These are phyloP conservation scores for Loris lydekkerianus DNA, from an alignment of 2,797 vertebrate genomes.

Conservation along the genomic window DNA sequence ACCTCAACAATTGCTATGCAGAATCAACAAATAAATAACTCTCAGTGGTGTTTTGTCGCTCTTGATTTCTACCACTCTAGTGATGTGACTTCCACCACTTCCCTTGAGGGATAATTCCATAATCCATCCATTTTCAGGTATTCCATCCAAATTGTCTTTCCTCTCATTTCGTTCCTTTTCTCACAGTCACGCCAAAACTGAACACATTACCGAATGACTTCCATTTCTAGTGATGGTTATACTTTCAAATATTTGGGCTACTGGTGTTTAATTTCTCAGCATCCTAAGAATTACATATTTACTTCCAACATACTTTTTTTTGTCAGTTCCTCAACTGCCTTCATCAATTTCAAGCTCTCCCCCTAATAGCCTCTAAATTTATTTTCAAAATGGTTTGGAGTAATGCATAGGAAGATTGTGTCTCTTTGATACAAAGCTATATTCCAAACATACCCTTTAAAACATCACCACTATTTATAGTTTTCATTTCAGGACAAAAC, in stretches of 20 bases:
- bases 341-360: slow-evolving; percentile 19
- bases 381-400: slow-evolving; percentile 22
- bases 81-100: slow-evolving; percentile 22
- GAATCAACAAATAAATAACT: slow-evolving; percentile 66
- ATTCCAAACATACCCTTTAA: neutral
- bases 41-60: slow-evolving; percentile 57
- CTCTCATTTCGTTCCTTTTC: slow-evolving; percentile 5
- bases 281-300: slow-evolving; percentile 11
- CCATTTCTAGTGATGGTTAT: neutral
- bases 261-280: slow-evolving; percentile 19
- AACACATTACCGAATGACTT: slow-evolving; percentile 18
- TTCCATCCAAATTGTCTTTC: neutral
- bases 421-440: neutral
- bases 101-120: slow-evolving; percentile 41
- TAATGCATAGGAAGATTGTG: neutral
- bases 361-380: neutral
- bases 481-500: neutral
- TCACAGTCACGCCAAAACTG: neutral
- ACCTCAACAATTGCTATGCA: slow-evolving; percentile 51
- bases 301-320: neutral
- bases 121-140: slow-evolving; percentile 26
- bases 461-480: neutral
- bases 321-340: neutral
- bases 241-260: neutral
- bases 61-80: slow-evolving; percentile 56